phyloP scores from a whole-genome alignment of 2,888 invertebrate genomes.

The Limnephilus lunatus region DNA sequence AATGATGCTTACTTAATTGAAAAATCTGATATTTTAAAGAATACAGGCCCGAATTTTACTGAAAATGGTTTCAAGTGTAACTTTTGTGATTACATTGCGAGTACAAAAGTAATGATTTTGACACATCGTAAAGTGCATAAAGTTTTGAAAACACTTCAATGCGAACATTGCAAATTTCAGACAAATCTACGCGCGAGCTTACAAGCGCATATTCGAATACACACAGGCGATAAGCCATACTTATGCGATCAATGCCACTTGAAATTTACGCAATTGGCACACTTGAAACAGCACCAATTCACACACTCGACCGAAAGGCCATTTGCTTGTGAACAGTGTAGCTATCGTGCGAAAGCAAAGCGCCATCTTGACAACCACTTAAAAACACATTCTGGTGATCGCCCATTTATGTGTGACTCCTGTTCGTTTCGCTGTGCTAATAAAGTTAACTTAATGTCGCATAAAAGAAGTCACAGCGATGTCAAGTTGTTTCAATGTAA shows the following conservation, averaged over 20 bases:
- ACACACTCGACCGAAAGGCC: conserved; percentile 74
- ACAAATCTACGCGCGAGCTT: conserved; percentile 53
- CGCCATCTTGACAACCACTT: conserved; percentile 70
- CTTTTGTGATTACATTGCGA: conserved; percentile 39
- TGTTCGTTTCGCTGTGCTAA: conserved; percentile 59
- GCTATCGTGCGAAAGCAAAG: conserved; percentile 73
- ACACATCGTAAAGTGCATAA: conserved; percentile 42
- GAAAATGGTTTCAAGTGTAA: conserved; percentile 28
- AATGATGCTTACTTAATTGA: not conserved
- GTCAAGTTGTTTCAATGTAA: conserved; percentile 53
- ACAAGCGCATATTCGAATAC: conserved; percentile 55
- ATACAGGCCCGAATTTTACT: not conserved
- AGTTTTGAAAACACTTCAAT: conserved; percentile 39
- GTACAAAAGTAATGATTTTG: conserved; percentile 16
- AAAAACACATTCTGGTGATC: conserved; percentile 55
- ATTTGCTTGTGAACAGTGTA: conserved; percentile 72
- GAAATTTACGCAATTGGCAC: conserved; percentile 68
- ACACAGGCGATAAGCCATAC: conserved; percentile 58
- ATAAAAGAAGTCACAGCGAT: conserved; percentile 56
- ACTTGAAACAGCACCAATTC: conserved; percentile 74
- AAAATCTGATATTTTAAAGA: not conserved
- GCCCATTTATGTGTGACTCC: conserved; percentile 60
- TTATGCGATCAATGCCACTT: conserved; percentile 55
- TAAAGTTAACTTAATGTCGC: conserved; percentile 54
- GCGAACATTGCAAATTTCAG: conserved; percentile 50